phyloP scores from a whole-genome alignment of 2,888 invertebrate genomes.

The Cetonia aurata region DNA sequence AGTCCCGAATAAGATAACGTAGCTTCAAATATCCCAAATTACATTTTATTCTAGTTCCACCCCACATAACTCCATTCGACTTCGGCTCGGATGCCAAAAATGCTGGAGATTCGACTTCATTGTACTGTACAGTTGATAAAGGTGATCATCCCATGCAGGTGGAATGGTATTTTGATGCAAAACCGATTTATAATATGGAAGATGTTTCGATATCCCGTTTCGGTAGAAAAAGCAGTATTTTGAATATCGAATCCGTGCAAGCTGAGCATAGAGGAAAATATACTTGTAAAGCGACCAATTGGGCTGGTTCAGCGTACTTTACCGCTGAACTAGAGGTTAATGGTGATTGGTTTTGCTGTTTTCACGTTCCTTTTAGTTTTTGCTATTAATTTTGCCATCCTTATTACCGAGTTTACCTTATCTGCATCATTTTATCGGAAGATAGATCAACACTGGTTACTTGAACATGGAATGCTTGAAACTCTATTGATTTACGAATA shows the following conservation, averaged over 20 bases:
- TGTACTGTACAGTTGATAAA: conserved; percentile 78
- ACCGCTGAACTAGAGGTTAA: conserved; percentile 75
- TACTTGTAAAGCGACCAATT: conserved; percentile 77
- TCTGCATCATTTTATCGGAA: too few relatives aligned
- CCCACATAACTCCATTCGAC: conserved; percentile 71
- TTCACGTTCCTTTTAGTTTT: conserved; percentile 20
- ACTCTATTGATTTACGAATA: too few relatives aligned
- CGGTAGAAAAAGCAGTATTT: conserved; percentile 68
- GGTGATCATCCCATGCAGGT: conserved; percentile 81
- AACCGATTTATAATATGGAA: conserved; percentile 71
- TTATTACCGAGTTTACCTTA: too few relatives aligned
- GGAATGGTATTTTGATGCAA: conserved; percentile 80
- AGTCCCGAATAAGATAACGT: conserved; percentile 10
- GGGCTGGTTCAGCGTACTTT: conserved; percentile 75
- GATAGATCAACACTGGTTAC: too few relatives aligned
- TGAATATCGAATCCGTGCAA: conserved; percentile 73
- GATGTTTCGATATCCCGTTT: conserved; percentile 68
- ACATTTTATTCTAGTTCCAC: conserved; percentile 61
- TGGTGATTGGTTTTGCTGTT: conserved; percentile 68
- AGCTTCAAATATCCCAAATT: not conserved
- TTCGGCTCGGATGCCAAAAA: conserved; percentile 71
- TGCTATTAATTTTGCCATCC: not conserved
- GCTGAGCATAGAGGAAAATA: conserved; percentile 79
- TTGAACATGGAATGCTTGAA: too few relatives aligned
- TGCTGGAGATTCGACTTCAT: conserved; percentile 77